Percentiles rank a stretch among this genome's conserved stretches.
These are phyloP conservation scores for Alectura lathami DNA, from an alignment of 2,113 vertebrate genomes.

Conservation along the genomic window DNA sequence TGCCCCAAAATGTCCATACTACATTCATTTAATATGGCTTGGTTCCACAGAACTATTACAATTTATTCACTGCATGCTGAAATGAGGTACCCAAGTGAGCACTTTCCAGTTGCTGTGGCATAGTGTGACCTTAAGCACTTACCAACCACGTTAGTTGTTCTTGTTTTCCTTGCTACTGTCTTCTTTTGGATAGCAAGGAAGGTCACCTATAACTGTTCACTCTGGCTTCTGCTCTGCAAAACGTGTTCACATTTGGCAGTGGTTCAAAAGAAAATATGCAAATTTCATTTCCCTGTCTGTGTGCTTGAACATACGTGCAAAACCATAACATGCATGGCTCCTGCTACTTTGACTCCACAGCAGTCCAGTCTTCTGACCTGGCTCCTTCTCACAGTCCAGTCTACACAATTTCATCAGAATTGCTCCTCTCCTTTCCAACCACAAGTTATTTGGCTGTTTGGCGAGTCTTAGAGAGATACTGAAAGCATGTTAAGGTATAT, in stretches of 20 bases:
- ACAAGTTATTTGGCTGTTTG: background rate
- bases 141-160: fast-evolving
- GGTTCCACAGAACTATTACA: background rate
- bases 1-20: background rate
- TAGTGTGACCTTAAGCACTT: background rate
- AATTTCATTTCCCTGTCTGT: background rate
- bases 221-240: background rate
- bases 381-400: background rate
- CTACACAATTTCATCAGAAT: background rate
- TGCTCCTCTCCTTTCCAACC: background rate
- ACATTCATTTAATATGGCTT: background rate
- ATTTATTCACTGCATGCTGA: background rate
- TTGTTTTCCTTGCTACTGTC: background rate
- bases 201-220: background rate
- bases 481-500: background rate
- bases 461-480: background rate
- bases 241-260: background rate
- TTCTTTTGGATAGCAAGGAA: background rate
- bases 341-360: background rate
- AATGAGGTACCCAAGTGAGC: background rate
- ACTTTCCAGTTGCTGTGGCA: background rate
- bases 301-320: background rate
- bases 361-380: background rate
- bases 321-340: background rate
- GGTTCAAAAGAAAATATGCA: background rate